phyloP scores from a whole-genome alignment of 2,113 vertebrate species.

The Micronisus gabar region DNA sequence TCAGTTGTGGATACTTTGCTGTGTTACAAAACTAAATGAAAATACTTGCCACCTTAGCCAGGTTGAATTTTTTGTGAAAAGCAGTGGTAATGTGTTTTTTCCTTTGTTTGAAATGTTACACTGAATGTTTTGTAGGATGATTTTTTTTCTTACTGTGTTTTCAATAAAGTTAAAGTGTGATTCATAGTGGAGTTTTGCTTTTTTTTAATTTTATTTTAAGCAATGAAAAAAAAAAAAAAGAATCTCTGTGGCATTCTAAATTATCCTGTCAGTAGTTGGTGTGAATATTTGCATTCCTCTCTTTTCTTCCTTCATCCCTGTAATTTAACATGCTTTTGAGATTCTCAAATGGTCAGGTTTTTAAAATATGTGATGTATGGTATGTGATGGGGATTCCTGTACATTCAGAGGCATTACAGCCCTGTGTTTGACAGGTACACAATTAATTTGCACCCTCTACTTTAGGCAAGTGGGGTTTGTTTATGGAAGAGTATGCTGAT shows the following conservation, averaged over 20 bases:
- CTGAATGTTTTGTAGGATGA: conserved; percentile 46
- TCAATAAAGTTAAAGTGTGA: conserved; percentile 53
- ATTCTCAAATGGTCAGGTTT: background rate
- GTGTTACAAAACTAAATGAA: background rate
- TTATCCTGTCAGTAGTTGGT: background rate
- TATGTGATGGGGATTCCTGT: background rate
- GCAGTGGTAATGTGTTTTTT: background rate
- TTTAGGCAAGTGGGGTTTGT: background rate
- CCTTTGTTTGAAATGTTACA: conserved; percentile 1
- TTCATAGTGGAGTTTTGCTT: background rate
- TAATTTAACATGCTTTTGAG: background rate
- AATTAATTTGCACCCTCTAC: background rate
- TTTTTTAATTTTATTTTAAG: background rate
- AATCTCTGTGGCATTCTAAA: background rate
- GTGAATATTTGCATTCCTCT: background rate
- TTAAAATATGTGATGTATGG: background rate
- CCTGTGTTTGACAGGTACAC: background rate
- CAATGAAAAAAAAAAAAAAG: background rate
- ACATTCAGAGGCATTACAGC: background rate
- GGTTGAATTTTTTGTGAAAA: background rate
- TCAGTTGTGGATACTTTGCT: background rate
- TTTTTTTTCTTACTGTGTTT: conserved; percentile 29
- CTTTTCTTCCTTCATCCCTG: background rate
- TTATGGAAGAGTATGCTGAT: background rate
- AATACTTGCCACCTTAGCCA: background rate